Base-by-base conservation (phyloP, 2,113 vertebrate genomes). In the Desmodus rotundus region DNA sequence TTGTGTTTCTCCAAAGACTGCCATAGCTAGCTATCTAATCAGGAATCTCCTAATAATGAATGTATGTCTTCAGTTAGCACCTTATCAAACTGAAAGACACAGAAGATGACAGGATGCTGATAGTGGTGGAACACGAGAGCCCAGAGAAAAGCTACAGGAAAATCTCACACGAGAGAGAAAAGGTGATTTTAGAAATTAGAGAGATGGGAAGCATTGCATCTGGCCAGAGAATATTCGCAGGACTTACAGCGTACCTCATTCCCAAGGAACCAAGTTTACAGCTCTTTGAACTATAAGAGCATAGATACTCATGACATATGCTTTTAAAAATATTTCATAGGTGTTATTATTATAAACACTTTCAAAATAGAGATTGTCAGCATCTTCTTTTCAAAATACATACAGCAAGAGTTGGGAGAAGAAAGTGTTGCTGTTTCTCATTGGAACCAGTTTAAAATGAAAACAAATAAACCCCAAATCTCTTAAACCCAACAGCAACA, bases 401-500 rank as follows among this genome's bases (percentile, higher is more conserved):
- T 43, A 58, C n/a, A 52, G 4, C 1, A 4, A 16, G 13, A 58
- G 7, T n/a, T n/a, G 22, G 50, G 81, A 78, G 24, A 38, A 81
- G 10, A 87, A 92, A 45, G 31, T 82, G 20, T 92, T 95, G 26
- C 31, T 78, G 31, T 58, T 50, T 97, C 45, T 96, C 20, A 24
- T 26, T 61, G 58, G 56, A 74, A 36, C 22, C 47, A 93, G 87
- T 36, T 93, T 96, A 63, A 77, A 97, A 96, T 84, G 28, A 93
- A 96, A 95, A 95, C 82, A 96, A 95, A 94, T 76, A 91, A 89
- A 89, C 47, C 78, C 58, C 52, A 92, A 87, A 68, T 56, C 68
- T 93, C 38, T 87, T 81, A 68, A 96, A 31, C 56, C 89, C 63
- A 78, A 52, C 72, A 96, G 54, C 24, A 58, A 67, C 33, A 87